A percentile compares a stretch with the other conserved stretches of the same genome.
These are phyloP conservation scores for Panthera leo DNA, from an alignment of 2,113 vertebrate genomes.

Conservation along the genomic window DNA sequence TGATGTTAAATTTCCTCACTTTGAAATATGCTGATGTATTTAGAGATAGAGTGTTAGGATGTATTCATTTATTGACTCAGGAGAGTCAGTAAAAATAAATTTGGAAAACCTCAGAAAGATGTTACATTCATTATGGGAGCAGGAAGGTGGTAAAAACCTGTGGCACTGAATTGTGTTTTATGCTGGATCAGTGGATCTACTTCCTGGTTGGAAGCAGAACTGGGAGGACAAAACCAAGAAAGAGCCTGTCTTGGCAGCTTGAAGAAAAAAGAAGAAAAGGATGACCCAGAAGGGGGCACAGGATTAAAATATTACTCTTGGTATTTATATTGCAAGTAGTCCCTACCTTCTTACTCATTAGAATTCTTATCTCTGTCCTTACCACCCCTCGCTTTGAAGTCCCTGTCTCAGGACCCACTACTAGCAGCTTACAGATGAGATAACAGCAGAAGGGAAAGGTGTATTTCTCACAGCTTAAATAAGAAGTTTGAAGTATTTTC, in stretches of 20 bases:
- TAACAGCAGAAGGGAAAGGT: neutral
- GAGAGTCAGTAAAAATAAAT: conserved; percentile 25
- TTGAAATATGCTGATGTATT: neutral
- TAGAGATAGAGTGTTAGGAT: neutral
- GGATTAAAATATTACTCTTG: neutral
- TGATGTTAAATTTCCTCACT: neutral
- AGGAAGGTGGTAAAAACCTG: neutral
- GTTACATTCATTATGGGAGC: neutral
- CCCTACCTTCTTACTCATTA: neutral
- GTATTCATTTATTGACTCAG: neutral
- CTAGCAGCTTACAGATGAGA: neutral
- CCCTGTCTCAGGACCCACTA: neutral
- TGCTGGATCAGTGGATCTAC: neutral
- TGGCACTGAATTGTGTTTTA: neutral
- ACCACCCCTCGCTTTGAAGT: neutral
- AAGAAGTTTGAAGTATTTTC: neutral
- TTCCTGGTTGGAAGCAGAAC: neutral
- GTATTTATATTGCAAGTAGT: neutral
- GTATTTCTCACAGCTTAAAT: neutral
- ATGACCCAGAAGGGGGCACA: neutral
- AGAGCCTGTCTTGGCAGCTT: neutral
- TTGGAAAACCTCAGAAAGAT: conserved; percentile 36
- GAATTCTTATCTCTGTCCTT: neutral
- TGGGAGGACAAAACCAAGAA: neutral
- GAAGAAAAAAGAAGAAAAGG: neutral